Evolutionary conservation across 2,797 vertebrate species (phyloP).

Genomic region (Champsocephalus esox): DNA sequence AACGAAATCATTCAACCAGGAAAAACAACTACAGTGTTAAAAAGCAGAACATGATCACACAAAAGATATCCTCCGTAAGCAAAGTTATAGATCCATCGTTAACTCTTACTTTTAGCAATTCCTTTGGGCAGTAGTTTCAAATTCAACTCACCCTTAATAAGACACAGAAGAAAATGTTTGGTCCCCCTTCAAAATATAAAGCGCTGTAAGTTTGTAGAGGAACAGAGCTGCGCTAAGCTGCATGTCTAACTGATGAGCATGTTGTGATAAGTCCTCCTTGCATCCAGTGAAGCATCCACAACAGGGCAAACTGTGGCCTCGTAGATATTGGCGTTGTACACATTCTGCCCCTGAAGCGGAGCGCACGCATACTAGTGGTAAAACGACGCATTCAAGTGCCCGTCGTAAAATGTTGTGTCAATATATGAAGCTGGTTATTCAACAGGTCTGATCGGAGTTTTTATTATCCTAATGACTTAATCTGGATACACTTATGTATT

Average conservation of each 20-base stretch:
- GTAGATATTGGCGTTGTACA: conserved; percentile 35
- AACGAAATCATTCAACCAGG: conserved; percentile 73
- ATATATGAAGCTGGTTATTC: conserved; percentile 4
- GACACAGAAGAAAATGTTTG: conserved; percentile 59
- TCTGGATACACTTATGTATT: neutral
- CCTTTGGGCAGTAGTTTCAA: conserved; percentile 20
- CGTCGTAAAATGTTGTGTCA: conserved; percentile 50
- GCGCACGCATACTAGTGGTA: conserved; percentile 41
- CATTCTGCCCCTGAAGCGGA: conserved; percentile 55
- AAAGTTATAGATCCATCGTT: conserved; percentile 45
- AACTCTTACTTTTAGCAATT: conserved; percentile 28
- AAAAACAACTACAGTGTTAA: conserved; percentile 49
- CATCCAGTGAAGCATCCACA: conserved; percentile 51
- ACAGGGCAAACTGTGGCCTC: conserved; percentile 21
- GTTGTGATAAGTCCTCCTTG: conserved; percentile 31
- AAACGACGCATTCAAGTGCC: conserved; percentile 66
- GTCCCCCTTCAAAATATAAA: conserved; percentile 15
- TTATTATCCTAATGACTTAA: neutral
- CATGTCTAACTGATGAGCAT: conserved; percentile 28
- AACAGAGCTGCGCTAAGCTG: neutral
- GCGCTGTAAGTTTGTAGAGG: neutral
- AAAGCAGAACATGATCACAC: conserved; percentile 36
- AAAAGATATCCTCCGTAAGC: conserved; percentile 33
- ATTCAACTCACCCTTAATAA: conserved; percentile 75
- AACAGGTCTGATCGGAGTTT: neutral